Conservation (phyloP, 2,888 invertebrate genomes). For the Dryococelus australis region DNA sequence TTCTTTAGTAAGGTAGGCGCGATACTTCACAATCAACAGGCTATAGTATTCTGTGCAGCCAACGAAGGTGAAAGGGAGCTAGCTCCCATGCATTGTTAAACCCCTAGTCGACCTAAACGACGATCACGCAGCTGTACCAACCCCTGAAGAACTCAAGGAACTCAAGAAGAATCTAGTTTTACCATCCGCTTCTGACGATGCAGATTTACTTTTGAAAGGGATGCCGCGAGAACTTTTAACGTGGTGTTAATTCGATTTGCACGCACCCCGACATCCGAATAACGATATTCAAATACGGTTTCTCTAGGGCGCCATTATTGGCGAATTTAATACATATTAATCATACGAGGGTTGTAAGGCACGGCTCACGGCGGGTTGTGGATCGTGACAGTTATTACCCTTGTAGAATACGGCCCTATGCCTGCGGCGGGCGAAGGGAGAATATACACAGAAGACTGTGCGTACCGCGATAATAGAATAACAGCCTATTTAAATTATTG, state of each 20-base stretch:
- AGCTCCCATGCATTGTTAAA: too few relatives aligned
- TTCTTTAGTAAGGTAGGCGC: too few relatives aligned
- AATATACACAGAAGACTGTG: too few relatives aligned
- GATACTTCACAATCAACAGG: too few relatives aligned
- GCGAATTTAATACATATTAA: slow-evolving; percentile 16
- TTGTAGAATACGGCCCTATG: background rate
- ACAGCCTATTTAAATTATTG: background rate
- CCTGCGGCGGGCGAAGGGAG: background rate
- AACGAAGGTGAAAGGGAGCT: too few relatives aligned
- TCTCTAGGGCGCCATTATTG: background rate
- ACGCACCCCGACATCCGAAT: background rate
- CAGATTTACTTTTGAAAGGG: background rate
- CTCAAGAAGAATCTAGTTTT: too few relatives aligned
- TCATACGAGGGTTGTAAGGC: background rate
- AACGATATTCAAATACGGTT: background rate
- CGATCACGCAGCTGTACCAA: too few relatives aligned
- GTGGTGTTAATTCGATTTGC: slow-evolving; percentile 16
- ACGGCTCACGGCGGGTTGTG: background rate
- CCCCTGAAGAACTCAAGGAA: too few relatives aligned
- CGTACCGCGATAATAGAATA: too few relatives aligned
- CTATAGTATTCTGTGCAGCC: too few relatives aligned
- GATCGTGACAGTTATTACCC: background rate
- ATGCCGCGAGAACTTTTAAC: background rate
- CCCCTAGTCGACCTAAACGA: too few relatives aligned
- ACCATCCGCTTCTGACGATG: too few relatives aligned